Percentiles rank a stretch among this genome's conserved stretches.
These are phyloP conservation scores for Corythornis madagascariensis DNA, from an alignment of 2,113 vertebrate genomes.

Conservation along the genomic window DNA sequence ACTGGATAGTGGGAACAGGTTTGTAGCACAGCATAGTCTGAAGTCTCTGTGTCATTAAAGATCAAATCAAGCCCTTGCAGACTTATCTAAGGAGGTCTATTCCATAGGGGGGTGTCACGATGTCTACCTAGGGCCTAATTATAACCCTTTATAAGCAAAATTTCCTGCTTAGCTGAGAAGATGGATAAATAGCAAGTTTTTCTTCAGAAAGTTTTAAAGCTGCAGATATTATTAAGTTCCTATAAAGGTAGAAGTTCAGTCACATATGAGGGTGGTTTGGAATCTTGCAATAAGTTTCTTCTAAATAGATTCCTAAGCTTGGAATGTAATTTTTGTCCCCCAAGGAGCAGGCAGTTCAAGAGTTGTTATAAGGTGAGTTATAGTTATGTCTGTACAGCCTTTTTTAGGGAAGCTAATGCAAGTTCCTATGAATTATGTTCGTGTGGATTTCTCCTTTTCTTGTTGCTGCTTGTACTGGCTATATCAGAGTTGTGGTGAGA, in stretches of 20 bases:
- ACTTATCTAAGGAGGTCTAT: neutral
- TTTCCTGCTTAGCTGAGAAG: neutral
- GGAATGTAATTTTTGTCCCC: neutral
- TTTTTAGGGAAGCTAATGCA: neutral
- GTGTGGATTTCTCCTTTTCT: neutral
- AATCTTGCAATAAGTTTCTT: neutral
- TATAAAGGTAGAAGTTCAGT: neutral
- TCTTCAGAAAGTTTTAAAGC: neutral
- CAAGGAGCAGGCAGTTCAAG: neutral
- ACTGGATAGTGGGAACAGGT: neutral
- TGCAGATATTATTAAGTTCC: neutral
- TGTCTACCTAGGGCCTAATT: neutral
- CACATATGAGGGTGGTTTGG: neutral
- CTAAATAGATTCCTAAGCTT: neutral
- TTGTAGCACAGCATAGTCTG: neutral
- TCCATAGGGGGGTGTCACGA: neutral
- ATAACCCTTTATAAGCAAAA: neutral
- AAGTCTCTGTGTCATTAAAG: neutral
- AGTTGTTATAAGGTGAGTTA: neutral
- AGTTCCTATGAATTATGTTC: neutral
- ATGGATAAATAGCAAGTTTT: neutral
- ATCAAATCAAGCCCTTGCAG: neutral
- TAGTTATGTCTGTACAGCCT: neutral
- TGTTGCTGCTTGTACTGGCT: neutral
- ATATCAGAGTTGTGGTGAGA: constrained; percentile 5